Conservation (phyloP, 1,140 invertebrate species). For the Propsilocerus akamusi region DNA sequence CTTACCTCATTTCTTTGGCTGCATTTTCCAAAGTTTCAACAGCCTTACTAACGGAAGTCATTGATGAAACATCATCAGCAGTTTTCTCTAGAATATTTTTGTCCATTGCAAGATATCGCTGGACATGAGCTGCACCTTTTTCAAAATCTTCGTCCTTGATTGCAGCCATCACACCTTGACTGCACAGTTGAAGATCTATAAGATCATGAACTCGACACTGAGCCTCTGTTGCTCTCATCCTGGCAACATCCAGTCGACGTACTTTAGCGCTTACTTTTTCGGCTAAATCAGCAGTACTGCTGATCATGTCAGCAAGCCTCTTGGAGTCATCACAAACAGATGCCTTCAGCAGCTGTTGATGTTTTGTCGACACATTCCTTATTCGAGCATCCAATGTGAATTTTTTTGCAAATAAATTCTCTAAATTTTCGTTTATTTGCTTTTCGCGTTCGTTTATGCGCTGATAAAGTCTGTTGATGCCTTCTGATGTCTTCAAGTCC, state of each 20-base stretch:
- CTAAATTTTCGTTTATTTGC: slow-evolving; percentile 34
- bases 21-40: slow-evolving; percentile 75
- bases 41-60: slow-evolving; percentile 25
- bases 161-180: slow-evolving; percentile 84
- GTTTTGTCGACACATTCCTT: slow-evolving; percentile 34
- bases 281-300: slow-evolving; percentile 74
- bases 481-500: background rate
- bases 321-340: slow-evolving; percentile 47
- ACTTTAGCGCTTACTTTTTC: slow-evolving; percentile 95
- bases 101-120: slow-evolving; percentile 90
- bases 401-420: slow-evolving; percentile 36
- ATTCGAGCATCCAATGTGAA: slow-evolving; percentile 46
- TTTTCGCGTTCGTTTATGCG: slow-evolving; percentile 23
- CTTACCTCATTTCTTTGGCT: slow-evolving; percentile 38
- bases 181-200: slow-evolving; percentile 87
- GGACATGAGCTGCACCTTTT: slow-evolving; percentile 87
- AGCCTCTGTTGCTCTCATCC: slow-evolving; percentile 83
- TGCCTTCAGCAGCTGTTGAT: slow-evolving; percentile 43
- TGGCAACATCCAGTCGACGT: slow-evolving; percentile 76
- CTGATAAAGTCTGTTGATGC: background rate
- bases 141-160: slow-evolving; percentile 81
- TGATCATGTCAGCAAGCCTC: slow-evolving; percentile 62
- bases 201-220: slow-evolving; percentile 91
- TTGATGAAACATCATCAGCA: slow-evolving; percentile 48
- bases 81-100: slow-evolving; percentile 65